phyloP scores from a whole-genome alignment of 2,888 invertebrate genomes.

The Heliconius ethilla region DNA sequence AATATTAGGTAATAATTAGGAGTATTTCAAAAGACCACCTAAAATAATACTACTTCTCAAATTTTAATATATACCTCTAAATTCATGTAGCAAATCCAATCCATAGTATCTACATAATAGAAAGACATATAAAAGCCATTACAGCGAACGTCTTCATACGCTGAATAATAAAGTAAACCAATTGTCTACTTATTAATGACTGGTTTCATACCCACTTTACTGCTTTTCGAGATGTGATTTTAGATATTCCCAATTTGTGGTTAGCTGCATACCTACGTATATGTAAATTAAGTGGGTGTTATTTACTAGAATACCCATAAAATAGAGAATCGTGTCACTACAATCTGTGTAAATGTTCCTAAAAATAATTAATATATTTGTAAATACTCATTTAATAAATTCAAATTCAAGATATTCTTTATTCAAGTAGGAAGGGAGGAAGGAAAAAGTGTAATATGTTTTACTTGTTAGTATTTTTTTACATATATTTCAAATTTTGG shows the following conservation, averaged over 20 bases:
- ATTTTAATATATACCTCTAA: neutral
- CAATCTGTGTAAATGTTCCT: neutral
- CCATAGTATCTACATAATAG: neutral
- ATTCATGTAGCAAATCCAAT: neutral
- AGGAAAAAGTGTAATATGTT: no score
- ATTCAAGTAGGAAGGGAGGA: no score
- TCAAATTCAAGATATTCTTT: no score
- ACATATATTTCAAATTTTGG: no score
- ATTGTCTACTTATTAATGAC: conserved; percentile 29
- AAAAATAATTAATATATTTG: neutral
- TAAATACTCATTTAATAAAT: neutral
- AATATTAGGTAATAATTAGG: no score
- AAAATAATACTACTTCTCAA: neutral
- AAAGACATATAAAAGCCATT: conserved; percentile 33
- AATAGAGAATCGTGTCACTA: neutral
- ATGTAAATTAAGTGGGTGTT: neutral
- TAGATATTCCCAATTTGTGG: conserved; percentile 13
- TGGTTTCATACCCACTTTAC: conserved; percentile 26
- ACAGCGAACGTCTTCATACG: conserved; percentile 32
- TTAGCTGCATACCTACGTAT: neutral
- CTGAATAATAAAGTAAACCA: conserved; percentile 31
- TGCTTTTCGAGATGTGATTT: conserved; percentile 23
- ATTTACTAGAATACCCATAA: neutral
- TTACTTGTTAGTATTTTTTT: no score
- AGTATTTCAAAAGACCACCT: neutral